Evolutionary conservation across 2,888 invertebrate genomes (phyloP), one percentile per base, ranked within the genome.

Genomic region (Volucella inflata): DNA sequence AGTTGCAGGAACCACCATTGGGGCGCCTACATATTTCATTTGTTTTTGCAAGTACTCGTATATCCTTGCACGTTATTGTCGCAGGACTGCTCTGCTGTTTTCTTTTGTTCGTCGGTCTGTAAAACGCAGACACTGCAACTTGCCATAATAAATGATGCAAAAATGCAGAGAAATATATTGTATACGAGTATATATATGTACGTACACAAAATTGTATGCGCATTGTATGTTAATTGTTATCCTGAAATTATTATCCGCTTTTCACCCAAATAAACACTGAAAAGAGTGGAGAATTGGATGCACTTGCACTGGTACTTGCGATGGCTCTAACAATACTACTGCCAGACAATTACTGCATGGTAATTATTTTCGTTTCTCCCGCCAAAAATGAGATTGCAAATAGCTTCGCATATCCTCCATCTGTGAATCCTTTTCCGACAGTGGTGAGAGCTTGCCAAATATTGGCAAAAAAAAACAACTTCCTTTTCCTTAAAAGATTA

Each of bases 171-270:
- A 65, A 75, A 77, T 65, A n/a, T n/a, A n/a, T n/a, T n/a, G n/a
- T n/a, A n/a, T n/a, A n/a, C n/a, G n/a, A n/a, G 48, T 62, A 51
- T 40, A 36, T 6, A 30, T 21, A 21, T 2, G 4, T 16, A 21
- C 8, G 14, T 44, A 11, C 44, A 11, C 16, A 46, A 65, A 60
- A 85, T 72, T 81, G 55, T 76, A 71, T 85, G 85, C 85, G 81
- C 85, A 85, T 81, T 85, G 81, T 85, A 74, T 85, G 72, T 81
- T 81, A 85, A 85, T 85, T 85, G 81, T 85, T 85, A 71, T 81
- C 81, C 71, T 72, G 60, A 68, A 85, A 76, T 85, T 85, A 81
- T 77, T 85, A 81, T 85, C 81, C 76, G 60, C 51, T 70, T 74
- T 57, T 30, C 30, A 30, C 17, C 44, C 65, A 71, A 81, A 80